These are phyloP conservation scores for Danio rerio DNA, from an alignment of 2,113 vertebrate species.

Conservation along the genomic window DNA sequence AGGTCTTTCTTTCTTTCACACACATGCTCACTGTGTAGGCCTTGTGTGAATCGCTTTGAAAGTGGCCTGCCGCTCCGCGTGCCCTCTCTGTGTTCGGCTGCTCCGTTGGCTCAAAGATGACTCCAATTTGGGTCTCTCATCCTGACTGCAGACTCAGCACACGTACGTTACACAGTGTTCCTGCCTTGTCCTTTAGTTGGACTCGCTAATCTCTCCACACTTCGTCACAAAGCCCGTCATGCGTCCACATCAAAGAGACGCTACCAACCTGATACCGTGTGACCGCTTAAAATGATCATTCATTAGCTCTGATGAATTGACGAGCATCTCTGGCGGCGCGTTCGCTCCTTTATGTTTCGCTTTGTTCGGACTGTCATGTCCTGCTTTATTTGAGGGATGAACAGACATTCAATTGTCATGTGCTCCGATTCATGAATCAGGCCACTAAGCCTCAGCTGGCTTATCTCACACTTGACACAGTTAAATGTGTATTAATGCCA, in stretches of 20 bases:
- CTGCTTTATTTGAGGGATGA: conserved; percentile 2
- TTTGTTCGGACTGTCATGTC: conserved; percentile 3
- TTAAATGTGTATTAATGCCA: neutral
- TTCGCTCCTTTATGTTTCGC: neutral
- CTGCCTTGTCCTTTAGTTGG: conserved; percentile 35
- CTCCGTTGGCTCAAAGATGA: conserved; percentile 66
- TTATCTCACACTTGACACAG: conserved; percentile 3
- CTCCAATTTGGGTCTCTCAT: conserved; percentile 64
- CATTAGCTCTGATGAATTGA: conserved; percentile 14
- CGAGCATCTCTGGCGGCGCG: neutral
- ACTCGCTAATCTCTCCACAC: conserved; percentile 34
- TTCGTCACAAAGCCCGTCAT: conserved; percentile 36
- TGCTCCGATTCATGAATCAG: neutral
- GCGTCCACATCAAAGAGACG: conserved; percentile 34
- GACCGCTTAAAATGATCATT: conserved; percentile 10
- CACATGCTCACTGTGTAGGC: conserved; percentile 54
- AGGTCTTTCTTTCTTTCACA: conserved; percentile 11
- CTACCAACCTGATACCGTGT: conserved; percentile 24
- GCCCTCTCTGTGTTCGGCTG: conserved; percentile 61
- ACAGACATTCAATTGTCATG: conserved; percentile 13
- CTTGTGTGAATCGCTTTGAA: conserved; percentile 65
- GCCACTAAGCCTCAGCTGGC: neutral
- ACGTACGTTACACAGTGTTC: conserved; percentile 38
- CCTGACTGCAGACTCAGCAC: conserved; percentile 41
- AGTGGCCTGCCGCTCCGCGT: conserved; percentile 36